Conservation (phyloP, 23 tunicate genomes). For the Ascidia mentula region DNA sequence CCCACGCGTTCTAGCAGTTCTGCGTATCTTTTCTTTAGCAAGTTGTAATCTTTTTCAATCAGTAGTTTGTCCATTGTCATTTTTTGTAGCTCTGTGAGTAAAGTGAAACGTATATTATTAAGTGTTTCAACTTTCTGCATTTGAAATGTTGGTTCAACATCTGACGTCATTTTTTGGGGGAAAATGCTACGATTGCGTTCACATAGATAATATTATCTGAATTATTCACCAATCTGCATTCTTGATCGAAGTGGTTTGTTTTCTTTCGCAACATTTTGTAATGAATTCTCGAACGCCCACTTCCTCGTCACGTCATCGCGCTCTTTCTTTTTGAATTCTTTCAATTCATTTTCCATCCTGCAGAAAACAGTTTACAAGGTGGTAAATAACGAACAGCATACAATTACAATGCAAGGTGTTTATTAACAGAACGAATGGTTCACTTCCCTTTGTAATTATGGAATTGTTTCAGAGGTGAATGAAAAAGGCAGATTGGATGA, state of each 20-base stretch:
- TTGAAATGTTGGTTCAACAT: not conserved
- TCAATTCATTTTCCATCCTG: constrained; percentile 41
- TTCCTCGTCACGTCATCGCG: constrained; percentile 12
- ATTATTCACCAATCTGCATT: constrained; percentile 12
- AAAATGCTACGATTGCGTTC: too few species aligned
- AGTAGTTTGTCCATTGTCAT: constrained; percentile 16
- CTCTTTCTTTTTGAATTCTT: constrained; percentile 12
- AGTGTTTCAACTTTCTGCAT: not conserved
- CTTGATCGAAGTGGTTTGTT: constrained; percentile 23
- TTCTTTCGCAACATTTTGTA: constrained; percentile 34
- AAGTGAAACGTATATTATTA: too few species aligned
- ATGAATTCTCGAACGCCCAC: constrained; percentile 36
- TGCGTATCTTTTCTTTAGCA: constrained; percentile 23
- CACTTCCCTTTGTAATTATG: too few species aligned
- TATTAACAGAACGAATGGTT: too few species aligned
- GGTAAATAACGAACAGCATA: too few species aligned
- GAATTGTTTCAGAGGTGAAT: too few species aligned
- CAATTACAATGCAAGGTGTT: too few species aligned
- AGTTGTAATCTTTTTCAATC: constrained; percentile 33
- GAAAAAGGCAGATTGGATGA: too few species aligned
- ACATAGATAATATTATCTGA: not conserved
- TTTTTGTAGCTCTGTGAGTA: constrained; percentile 23
- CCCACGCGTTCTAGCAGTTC: not conserved
- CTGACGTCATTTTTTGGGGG: too few species aligned
- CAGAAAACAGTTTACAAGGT: too few species aligned